Percentiles rank a stretch among this genome's conserved stretches.
Conservation (phyloP, 2,113 vertebrate genomes). For the Gobio gobio region DNA sequence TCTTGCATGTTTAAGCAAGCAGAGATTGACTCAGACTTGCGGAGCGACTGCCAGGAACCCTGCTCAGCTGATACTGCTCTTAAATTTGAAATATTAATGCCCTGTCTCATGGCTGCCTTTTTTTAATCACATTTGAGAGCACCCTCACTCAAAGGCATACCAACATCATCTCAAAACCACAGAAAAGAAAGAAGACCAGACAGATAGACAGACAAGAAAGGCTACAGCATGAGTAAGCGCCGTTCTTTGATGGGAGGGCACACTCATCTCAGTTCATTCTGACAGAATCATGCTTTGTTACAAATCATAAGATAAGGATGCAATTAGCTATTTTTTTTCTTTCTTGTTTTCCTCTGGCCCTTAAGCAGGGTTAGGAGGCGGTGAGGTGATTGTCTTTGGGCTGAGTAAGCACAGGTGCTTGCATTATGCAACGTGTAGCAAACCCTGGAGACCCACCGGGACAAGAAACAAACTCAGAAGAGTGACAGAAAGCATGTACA, state of each 20-base stretch:
- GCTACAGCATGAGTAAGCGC: constrained; percentile 54
- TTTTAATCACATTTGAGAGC: constrained; percentile 63
- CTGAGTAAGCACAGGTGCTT: constrained; percentile 80
- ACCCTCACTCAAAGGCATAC: constrained; percentile 47
- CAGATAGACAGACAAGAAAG: constrained; percentile 43
- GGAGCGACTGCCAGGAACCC: constrained; percentile 51
- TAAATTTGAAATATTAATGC: constrained; percentile 68
- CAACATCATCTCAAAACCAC: constrained; percentile 47
- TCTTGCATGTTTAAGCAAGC: constrained; percentile 55
- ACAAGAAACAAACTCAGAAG: not conserved
- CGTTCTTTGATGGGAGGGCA: constrained; percentile 59
- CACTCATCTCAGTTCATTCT: constrained; percentile 44
- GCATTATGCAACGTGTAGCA: constrained; percentile 80
- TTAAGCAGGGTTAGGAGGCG: not conserved
- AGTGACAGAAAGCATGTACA: constrained; percentile 4
- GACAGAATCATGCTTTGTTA: constrained; percentile 57
- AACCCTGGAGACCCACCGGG: not conserved
- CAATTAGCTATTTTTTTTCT: constrained; percentile 48
- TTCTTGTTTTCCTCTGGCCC: constrained; percentile 12
- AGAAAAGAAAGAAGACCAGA: constrained; percentile 41
- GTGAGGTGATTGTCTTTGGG: not conserved
- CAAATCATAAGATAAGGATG: constrained; percentile 61
- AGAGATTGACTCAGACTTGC: constrained; percentile 54
- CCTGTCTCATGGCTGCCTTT: constrained; percentile 56
- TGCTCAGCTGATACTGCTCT: constrained; percentile 48